Evolutionary conservation across 2,113 vertebrate species (phyloP).

Genomic region (Empidonax traillii): DNA sequence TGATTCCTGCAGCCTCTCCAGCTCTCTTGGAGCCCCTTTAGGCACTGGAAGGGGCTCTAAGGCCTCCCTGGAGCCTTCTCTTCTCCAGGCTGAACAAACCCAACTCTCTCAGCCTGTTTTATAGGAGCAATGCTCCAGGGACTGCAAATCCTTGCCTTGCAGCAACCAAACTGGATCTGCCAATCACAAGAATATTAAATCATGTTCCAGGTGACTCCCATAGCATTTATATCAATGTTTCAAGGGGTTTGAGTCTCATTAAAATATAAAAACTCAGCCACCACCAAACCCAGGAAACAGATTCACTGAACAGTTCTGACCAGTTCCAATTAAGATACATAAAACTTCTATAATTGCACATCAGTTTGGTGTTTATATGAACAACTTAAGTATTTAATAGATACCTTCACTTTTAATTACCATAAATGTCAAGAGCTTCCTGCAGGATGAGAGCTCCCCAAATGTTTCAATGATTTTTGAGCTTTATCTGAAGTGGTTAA

Average conservation of each 20-base stretch:
- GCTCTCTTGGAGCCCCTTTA: not conserved
- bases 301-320: not conserved
- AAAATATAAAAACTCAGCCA: not conserved
- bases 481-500: constrained; percentile 57
- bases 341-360: not conserved
- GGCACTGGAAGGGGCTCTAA: not conserved
- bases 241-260: not conserved
- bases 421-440: constrained; percentile 68
- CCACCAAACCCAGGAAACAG: not conserved
- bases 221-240: not conserved
- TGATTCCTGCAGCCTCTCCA: not conserved
- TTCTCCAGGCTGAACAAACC: not conserved
- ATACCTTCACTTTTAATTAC: constrained; percentile 58
- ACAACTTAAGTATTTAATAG: constrained; percentile 49
- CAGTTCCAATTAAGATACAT: not conserved
- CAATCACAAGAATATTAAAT: not conserved
- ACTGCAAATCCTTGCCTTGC: not conserved
- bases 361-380: constrained; percentile 8
- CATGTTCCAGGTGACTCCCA: not conserved
- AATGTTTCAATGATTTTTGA: constrained; percentile 52
- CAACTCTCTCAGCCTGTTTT: not conserved
- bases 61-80: not conserved
- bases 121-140: not conserved
- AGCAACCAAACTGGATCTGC: not conserved
- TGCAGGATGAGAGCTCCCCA: constrained; percentile 39